Evolutionary conservation across 2,797 vertebrate genomes (phyloP).

Genomic region (Rallus crepitans): DNA sequence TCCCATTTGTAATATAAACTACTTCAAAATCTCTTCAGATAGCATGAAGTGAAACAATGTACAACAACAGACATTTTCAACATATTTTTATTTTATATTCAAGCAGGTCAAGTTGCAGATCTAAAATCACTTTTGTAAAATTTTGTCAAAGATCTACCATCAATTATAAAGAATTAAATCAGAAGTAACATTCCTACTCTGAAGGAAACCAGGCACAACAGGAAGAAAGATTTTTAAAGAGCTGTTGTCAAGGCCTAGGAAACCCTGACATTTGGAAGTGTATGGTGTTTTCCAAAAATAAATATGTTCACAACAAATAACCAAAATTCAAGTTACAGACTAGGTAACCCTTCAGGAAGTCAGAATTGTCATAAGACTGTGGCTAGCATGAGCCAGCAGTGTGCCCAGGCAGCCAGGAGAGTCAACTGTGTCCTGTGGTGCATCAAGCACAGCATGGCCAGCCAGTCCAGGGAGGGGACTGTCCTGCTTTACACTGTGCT

Average conservation of each 20-base stretch:
- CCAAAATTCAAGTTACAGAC: neutral
- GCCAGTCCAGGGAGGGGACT: too few relatives aligned
- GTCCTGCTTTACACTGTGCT: too few relatives aligned
- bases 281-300: accelerated
- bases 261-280: neutral
- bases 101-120: neutral
- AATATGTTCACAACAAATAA: neutral
- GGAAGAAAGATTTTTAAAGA: neutral
- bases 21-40: neutral
- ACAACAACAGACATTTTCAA: neutral
- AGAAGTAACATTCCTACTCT: neutral
- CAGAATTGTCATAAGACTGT: neutral
- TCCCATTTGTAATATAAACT: neutral
- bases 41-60: neutral
- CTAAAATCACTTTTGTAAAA: neutral
- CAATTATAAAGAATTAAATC: neutral
- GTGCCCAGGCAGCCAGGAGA: too few relatives aligned
- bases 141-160: neutral
- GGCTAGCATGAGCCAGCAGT: neutral
- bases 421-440: too few relatives aligned
- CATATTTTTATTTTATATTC: neutral
- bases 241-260: neutral
- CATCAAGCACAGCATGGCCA: too few relatives aligned
- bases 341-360: neutral
- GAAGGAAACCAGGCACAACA: accelerated